phyloP scores from a whole-genome alignment of 2,888 invertebrate species.

The Malacosoma neustria region DNA sequence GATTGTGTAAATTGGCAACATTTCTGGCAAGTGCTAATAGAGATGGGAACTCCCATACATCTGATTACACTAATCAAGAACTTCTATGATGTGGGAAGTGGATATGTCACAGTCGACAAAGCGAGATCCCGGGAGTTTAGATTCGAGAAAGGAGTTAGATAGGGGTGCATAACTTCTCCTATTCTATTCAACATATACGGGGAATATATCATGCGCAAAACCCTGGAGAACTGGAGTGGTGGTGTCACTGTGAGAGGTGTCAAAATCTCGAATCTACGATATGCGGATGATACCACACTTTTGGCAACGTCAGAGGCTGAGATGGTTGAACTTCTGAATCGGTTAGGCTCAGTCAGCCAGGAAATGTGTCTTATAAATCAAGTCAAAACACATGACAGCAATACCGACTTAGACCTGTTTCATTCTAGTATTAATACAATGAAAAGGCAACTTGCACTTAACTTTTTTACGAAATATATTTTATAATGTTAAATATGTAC shows the following conservation, averaged over 20 bases:
- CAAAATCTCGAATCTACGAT: conserved; percentile 9
- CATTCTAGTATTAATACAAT: too few species aligned
- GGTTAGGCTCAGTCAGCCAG: conserved; percentile 3
- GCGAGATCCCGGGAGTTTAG: not conserved
- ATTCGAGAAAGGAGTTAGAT: not conserved
- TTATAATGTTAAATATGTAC: too few species aligned
- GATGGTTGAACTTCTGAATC: conserved; percentile 5
- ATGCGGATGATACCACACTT: conserved; percentile 13
- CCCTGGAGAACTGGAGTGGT: not conserved
- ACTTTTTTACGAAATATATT: too few species aligned
- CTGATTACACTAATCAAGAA: conserved; percentile 1
- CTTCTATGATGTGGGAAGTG: not conserved
- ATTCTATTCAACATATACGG: not conserved
- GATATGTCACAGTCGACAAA: not conserved
- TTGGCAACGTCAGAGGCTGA: conserved; percentile 5
- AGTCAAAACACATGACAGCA: too few species aligned
- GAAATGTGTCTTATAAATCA: conserved; percentile 5
- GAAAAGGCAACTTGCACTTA: too few species aligned
- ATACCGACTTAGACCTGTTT: too few species aligned
- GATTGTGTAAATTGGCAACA: conserved; percentile 7
- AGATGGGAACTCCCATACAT: conserved; percentile 9
- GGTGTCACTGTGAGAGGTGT: not conserved
- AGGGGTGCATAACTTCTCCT: not conserved
- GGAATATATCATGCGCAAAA: not conserved
- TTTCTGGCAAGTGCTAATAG: conserved; percentile 6